phyloP scores from a whole-genome alignment of 1,140 invertebrate genomes.

The Bacillus rossius region DNA sequence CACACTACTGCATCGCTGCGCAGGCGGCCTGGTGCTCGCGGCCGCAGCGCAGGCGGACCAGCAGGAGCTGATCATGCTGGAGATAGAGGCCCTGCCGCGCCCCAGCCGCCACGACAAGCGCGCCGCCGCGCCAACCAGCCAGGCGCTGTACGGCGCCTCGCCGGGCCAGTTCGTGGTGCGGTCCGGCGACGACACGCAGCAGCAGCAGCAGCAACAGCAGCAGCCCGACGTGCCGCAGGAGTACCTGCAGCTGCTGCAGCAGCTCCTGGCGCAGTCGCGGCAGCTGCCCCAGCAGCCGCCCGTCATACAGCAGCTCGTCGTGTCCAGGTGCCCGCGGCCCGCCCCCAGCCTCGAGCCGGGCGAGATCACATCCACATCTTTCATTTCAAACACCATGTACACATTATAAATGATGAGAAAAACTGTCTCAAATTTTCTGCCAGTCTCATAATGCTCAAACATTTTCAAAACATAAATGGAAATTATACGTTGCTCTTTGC shows the following conservation, averaged over 20 bases:
- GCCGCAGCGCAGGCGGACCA: background rate
- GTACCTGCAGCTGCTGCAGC: slow-evolving; percentile 17
- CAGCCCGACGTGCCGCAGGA: slow-evolving; percentile 11
- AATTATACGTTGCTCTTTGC: no score
- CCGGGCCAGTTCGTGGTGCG: slow-evolving; percentile 8
- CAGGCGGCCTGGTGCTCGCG: no score
- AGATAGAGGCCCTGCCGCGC: slow-evolving; percentile 10
- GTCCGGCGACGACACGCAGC: background rate
- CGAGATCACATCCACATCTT: no score
- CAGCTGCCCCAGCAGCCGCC: background rate
- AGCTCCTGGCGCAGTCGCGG: slow-evolving; percentile 6
- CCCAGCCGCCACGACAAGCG: background rate
- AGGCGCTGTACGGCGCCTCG: slow-evolving; percentile 5
- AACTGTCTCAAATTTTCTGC: no score
- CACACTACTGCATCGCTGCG: no score
- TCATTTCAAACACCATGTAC: no score
- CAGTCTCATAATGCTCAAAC: no score
- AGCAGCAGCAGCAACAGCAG: no score
- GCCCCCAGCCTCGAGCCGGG: no score
- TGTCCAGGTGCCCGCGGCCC: no score
- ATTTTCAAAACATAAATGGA: no score
- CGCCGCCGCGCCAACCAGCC: background rate
- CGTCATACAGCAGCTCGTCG: slow-evolving; percentile 14
- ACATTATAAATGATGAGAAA: no score
- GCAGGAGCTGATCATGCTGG: slow-evolving; percentile 15